Evolutionary conservation across 2,888 invertebrate species (phyloP).

Genomic region (Magallana nippona): DNA sequence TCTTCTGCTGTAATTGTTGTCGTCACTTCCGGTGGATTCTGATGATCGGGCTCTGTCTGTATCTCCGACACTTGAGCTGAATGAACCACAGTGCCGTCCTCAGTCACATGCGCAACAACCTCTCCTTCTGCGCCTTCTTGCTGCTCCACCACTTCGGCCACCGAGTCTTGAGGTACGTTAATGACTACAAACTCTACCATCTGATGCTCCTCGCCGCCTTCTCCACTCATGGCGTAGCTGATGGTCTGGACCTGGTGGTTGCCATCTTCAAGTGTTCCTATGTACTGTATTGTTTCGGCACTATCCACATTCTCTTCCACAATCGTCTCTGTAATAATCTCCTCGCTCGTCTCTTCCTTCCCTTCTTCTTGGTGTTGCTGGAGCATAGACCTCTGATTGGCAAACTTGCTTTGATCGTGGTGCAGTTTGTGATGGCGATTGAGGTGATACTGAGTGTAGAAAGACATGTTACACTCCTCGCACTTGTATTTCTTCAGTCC

Average conservation of each 20-base stretch:
- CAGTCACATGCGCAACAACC: neutral
- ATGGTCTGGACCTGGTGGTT: constrained; percentile 31
- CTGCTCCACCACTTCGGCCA: neutral
- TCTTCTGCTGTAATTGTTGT: constrained; percentile 31
- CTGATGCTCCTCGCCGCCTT: constrained; percentile 25
- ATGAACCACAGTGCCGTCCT: constrained; percentile 2
- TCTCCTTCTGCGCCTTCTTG: constrained; percentile 1
- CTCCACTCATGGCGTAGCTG: constrained; percentile 30
- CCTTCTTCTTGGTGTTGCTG: constrained; percentile 23
- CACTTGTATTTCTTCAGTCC: constrained; percentile 42
- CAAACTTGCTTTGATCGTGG: neutral
- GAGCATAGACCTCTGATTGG: neutral
- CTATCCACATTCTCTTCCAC: constrained; percentile 18
- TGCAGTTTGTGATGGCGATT: constrained; percentile 39
- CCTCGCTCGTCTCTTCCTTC: neutral
- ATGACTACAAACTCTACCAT: constrained; percentile 43
- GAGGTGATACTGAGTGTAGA: constrained; percentile 40
- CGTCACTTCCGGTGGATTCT: neutral
- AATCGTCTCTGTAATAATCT: neutral
- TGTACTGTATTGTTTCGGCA: constrained; percentile 31
- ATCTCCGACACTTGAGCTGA: constrained; percentile 7
- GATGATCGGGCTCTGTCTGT: constrained; percentile 5
- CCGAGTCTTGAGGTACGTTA: constrained; percentile 25
- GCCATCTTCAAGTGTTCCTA: constrained; percentile 12
- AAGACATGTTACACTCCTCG: constrained; percentile 29